Percentiles rank a stretch among this genome's conserved stretches.
Evolutionary conservation across 2,113 vertebrate genomes (phyloP).

Genomic region (Mormyrus lacerda): DNA sequence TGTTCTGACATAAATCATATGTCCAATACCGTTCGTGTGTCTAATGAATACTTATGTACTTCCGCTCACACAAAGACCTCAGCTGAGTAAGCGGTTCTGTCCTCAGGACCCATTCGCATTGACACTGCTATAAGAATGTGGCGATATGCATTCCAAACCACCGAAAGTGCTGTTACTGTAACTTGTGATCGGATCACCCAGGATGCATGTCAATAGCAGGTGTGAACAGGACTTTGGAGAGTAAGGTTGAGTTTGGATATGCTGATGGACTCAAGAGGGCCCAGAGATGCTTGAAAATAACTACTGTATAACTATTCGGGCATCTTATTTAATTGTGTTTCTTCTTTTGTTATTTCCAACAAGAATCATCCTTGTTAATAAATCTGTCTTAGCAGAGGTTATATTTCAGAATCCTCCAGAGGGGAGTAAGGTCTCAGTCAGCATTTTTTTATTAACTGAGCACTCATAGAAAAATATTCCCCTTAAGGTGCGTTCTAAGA

Average conservation of each 20-base stretch:
- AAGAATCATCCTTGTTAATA: not conserved
- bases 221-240: too few species aligned
- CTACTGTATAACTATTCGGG: not conserved
- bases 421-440: not conserved
- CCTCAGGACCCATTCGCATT: too few species aligned
- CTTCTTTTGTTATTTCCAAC: not conserved
- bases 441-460: not conserved
- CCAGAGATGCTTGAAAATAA: not conserved
- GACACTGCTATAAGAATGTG: too few species aligned
- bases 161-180: too few species aligned
- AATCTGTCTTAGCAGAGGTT: not conserved
- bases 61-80: too few species aligned
- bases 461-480: not conserved
- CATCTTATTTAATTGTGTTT: not conserved
- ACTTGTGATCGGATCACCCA: not conserved
- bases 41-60: too few species aligned
- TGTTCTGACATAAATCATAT: too few species aligned
- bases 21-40: too few species aligned
- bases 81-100: too few species aligned
- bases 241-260: not conserved
- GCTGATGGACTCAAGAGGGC: not conserved
- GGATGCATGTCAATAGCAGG: too few species aligned
- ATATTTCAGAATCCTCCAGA: not conserved
- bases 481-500: not conserved
- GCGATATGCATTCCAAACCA: too few species aligned